Conservation (phyloP, 1,140 invertebrate species). For the Trinorchestia longiramus region DNA sequence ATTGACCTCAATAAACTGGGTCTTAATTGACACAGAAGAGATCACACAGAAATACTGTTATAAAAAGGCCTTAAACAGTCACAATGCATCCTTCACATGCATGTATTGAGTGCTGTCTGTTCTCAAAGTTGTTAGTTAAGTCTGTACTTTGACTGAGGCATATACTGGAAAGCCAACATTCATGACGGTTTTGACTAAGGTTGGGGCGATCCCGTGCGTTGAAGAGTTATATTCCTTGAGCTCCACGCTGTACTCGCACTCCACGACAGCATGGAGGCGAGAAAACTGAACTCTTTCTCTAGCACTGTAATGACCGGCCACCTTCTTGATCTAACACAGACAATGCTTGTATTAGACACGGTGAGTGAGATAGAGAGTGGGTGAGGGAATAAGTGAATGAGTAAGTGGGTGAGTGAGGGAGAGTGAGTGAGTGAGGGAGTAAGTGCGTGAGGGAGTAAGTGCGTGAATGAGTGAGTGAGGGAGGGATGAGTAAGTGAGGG, state of each 20-base stretch:
- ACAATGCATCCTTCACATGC: background rate
- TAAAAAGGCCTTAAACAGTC: background rate
- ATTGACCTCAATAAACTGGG: background rate
- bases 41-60: background rate
- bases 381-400: background rate
- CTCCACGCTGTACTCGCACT: no score
- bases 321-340: background rate
- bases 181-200: background rate
- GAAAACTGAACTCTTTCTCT: background rate
- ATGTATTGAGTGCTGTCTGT: background rate
- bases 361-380: background rate
- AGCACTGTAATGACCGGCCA: background rate
- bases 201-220: no score
- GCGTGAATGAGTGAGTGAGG: background rate
- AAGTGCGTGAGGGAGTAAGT: no score
- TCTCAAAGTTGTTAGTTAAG: background rate
- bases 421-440: no score
- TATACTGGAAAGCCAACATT: background rate
- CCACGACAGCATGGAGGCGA: background rate
- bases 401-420: no score
- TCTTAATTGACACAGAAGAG: background rate
- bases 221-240: no score
- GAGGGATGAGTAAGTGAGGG: no score
- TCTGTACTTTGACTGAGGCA: background rate
- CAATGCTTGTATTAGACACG: background rate